These are phyloP conservation scores for Erebia palarica DNA, from an alignment of 2,888 invertebrate genomes.

Conservation along the genomic window DNA sequence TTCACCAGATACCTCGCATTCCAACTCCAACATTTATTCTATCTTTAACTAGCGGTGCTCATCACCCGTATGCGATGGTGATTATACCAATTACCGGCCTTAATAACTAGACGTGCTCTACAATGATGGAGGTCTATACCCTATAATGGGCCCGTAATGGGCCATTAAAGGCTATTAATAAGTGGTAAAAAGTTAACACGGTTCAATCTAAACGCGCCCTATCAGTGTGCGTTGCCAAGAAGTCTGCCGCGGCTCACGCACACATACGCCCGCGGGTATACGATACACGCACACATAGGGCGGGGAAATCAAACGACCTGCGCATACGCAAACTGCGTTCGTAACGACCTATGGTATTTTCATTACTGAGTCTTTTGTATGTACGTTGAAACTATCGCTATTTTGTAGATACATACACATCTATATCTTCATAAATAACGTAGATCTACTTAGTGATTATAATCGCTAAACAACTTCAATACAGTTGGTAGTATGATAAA, in stretches of 20 bases:
- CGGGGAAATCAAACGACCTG: conserved; percentile 56
- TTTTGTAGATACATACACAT: not conserved
- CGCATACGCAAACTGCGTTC: conserved; percentile 42
- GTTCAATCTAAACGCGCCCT: conserved; percentile 43
- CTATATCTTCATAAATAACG: too few species aligned
- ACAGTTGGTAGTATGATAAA: too few species aligned
- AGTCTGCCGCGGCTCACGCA: conserved; percentile 61
- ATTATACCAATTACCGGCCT: conserved; percentile 42
- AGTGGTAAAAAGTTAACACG: conserved; percentile 42
- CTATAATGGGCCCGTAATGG: conserved; percentile 40
- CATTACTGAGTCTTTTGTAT: conserved; percentile 1
- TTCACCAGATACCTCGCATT: conserved; percentile 27
- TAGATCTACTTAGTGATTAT: too few species aligned
- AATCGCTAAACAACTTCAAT: too few species aligned
- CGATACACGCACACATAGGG: conserved; percentile 56
- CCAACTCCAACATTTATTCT: conserved; percentile 31
- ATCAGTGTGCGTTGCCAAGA: conserved; percentile 60
- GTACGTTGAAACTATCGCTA: not conserved
- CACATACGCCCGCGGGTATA: conserved; percentile 54
- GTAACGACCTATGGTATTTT: conserved; percentile 33
- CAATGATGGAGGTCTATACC: conserved; percentile 41
- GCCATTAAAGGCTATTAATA: conserved; percentile 46
- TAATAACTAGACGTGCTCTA: conserved; percentile 38
- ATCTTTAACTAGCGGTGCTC: conserved; percentile 36
- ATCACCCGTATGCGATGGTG: conserved; percentile 37